Conservation (phyloP, 2,888 invertebrate genomes). For the Cheilosia urbana region DNA sequence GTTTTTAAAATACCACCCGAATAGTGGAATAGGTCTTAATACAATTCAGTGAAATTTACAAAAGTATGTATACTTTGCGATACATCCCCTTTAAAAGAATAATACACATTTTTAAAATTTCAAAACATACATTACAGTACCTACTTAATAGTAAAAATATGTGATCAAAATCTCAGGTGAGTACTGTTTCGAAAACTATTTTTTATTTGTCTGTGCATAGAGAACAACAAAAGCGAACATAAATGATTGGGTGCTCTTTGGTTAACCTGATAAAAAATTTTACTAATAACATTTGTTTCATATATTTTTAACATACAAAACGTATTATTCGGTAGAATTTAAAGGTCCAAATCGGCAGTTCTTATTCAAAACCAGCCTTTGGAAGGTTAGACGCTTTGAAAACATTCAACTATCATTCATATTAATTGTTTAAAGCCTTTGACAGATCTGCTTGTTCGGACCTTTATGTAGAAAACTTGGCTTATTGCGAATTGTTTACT, state of each 20-base stretch:
- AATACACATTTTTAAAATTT: background rate
- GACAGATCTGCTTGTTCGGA: background rate
- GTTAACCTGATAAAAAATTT: constrained; percentile 57
- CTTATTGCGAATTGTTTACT: background rate
- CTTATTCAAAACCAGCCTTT: background rate
- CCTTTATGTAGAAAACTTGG: constrained; percentile 9
- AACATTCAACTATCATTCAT: background rate
- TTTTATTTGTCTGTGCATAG: constrained; percentile 36
- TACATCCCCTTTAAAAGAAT: no score
- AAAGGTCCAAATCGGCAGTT: background rate
- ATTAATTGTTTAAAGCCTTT: background rate
- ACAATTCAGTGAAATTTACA: no score
- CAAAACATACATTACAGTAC: background rate
- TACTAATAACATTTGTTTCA: constrained; percentile 76
- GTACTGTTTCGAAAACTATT: constrained; percentile 45
- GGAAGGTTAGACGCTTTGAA: background rate
- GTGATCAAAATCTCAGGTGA: constrained; percentile 57
- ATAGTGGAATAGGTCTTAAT: no score
- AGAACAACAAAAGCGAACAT: constrained; percentile 10
- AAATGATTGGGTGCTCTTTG: constrained; percentile 46
- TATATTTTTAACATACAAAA: constrained; percentile 5
- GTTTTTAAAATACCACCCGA: no score
- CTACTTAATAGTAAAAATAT: background rate
- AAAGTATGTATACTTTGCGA: no score
- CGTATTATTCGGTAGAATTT: background rate